Base-by-base conservation (phyloP, 1,140 invertebrate genomes). In the Bombus turneri region DNA sequence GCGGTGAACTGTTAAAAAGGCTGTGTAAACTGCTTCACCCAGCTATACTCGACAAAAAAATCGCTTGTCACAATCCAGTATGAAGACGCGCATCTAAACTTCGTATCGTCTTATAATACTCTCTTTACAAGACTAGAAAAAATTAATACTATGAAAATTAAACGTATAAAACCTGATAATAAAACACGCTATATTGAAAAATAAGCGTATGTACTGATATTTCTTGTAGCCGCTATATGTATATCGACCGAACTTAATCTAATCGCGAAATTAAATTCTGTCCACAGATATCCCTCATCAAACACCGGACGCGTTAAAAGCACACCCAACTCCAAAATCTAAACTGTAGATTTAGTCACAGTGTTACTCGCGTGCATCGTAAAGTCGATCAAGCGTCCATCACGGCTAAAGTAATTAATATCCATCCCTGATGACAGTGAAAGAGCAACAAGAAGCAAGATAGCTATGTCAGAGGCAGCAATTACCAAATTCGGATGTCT, bases 1-100 rank as follows among this genome's bases (percentile, higher is more conserved):
- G 85, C 79, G 39, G 78, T 83, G 75, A 75, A 81, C 85, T 57
- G 71, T 57, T 77, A 80, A 83, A 43, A 59, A 83, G 72, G n/a
- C 13, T 47, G 28, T 43, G 47, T 41, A 83, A 78, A 39, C 34
- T 57, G 47, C n/a, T 41, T 31, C 31, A 31, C 2, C 31, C 68
- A 15, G 8, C 53, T 39, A 34, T 15, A 28, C 6, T 22, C 0
- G 10, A 15, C 43, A 28, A 31, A 69, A 62, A 85, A 53, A 31
- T 59, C 22, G 10, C 6, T 28, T 12, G 10, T 47, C 22, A 18
- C 25, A 25, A n/a, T 22, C 10, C 12, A 28, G 37, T 47, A 59
- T 15, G 53, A 25, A 57, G 15, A 43, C 53, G n/a, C 22, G 25
- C 47, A 53, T 53, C 47, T 22, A 53, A 53, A 53, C 47, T 53